Conservation (phyloP, 2,113 vertebrate species). For the Aspidoscelis tigris region DNA sequence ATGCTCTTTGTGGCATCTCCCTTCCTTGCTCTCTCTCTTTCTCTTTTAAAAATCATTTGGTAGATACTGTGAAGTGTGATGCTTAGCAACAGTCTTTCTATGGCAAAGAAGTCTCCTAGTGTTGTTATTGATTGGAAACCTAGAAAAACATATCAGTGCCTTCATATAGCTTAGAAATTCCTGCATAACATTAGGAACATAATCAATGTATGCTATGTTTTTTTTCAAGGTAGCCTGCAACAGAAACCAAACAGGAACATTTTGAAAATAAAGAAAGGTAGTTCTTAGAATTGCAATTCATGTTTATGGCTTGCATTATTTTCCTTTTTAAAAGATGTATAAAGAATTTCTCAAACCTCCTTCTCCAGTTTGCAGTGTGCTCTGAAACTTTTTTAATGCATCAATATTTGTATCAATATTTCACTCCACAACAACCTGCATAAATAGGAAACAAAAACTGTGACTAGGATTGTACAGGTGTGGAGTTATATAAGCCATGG, state of each 20-base stretch:
- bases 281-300: background rate
- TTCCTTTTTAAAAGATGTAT: background rate
- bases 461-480: background rate
- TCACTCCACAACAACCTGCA: background rate
- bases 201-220: background rate
- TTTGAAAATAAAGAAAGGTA: background rate
- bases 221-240: background rate
- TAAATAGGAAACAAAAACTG: background rate
- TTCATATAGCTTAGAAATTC: background rate
- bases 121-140: background rate
- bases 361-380: background rate
- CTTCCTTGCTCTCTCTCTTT: background rate
- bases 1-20: background rate
- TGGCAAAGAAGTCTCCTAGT: background rate
- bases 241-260: background rate
- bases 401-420: background rate
- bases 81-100: background rate
- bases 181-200: slow-evolving; percentile 1
- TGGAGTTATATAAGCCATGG: background rate
- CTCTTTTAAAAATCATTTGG: background rate
- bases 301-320: background rate
- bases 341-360: background rate
- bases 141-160: background rate
- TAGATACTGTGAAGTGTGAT: background rate
- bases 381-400: too few relatives aligned